Evolutionary conservation across 2,888 invertebrate species (phyloP).

Genomic region (Nebria brevicollis): DNA sequence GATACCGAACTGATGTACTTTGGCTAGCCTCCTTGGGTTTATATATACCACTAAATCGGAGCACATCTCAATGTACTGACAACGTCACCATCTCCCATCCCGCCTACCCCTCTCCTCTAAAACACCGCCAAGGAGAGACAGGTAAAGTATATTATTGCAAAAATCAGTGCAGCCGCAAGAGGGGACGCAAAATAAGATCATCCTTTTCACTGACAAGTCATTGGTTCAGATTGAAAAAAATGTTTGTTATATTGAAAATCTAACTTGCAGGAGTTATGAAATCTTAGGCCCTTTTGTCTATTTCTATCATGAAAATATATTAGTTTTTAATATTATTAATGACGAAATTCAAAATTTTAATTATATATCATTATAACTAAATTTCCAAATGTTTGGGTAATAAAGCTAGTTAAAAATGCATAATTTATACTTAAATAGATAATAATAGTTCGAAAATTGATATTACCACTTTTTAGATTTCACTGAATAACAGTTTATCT

Average conservation of each 20-base stretch:
- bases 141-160: constrained; percentile 11
- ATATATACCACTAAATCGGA: constrained; percentile 57
- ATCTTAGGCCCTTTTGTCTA: too few species aligned
- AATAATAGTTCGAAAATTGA: not conserved
- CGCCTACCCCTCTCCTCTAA: constrained; percentile 10
- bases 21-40: constrained; percentile 46
- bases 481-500: not conserved
- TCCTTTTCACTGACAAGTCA: not conserved
- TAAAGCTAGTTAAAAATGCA: not conserved
- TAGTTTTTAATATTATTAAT: too few species aligned
- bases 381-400: not conserved
- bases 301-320: too few species aligned
- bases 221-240: too few species aligned
- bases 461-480: not conserved
- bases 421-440: not conserved
- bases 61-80: constrained; percentile 47
- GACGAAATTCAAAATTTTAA: too few species aligned
- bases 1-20: constrained; percentile 13
- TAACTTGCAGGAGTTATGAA: too few species aligned
- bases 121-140: constrained; percentile 11
- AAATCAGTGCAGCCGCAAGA: constrained; percentile 14
- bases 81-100: not conserved
- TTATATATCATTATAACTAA: too few species aligned
- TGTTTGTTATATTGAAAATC: too few species aligned
- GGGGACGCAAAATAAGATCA: constrained; percentile 25